Evolutionary conservation across 1,140 invertebrate species (phyloP).

Genomic region (Neotoxoptera formosana): DNA sequence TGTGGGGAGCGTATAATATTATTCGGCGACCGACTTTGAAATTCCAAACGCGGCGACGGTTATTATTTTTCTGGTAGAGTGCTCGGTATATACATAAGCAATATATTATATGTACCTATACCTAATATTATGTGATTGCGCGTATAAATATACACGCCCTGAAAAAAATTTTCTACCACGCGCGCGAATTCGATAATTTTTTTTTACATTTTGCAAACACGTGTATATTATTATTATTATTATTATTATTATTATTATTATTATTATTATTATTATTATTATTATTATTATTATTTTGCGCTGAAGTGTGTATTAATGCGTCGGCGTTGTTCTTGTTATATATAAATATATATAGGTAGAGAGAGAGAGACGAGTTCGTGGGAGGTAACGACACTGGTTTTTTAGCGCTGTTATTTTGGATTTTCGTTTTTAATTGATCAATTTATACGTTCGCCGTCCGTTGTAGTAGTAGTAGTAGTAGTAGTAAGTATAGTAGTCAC

Average conservation of each 20-base stretch:
- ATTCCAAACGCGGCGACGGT: not conserved
- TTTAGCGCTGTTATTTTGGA: slow-evolving; percentile 5
- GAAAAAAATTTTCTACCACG: not conserved
- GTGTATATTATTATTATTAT: not conserved
- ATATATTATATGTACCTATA: not conserved
- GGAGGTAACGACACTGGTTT: slow-evolving; percentile 43
- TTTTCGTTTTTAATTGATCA: slow-evolving; percentile 28
- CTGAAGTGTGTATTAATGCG: not conserved
- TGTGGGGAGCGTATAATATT: not conserved
- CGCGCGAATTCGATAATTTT: not conserved
- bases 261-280: not conserved
- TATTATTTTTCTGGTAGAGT: not conserved
- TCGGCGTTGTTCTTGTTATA: not conserved
- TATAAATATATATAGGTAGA: not conserved
- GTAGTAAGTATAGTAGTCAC: too few relatives aligned
- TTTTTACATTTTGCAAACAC: not conserved
- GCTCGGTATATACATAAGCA: not conserved
- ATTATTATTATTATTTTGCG: not conserved
- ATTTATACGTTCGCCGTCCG: not conserved
- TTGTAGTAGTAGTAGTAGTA: too few relatives aligned
- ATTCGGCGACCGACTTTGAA: not conserved
- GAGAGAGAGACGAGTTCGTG: not conserved
- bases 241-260: not conserved
- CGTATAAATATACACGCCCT: not conserved
- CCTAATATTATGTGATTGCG: not conserved